Conservation (phyloP, 2,888 invertebrate genomes). For the Scaptomyza cyrtandrae region DNA sequence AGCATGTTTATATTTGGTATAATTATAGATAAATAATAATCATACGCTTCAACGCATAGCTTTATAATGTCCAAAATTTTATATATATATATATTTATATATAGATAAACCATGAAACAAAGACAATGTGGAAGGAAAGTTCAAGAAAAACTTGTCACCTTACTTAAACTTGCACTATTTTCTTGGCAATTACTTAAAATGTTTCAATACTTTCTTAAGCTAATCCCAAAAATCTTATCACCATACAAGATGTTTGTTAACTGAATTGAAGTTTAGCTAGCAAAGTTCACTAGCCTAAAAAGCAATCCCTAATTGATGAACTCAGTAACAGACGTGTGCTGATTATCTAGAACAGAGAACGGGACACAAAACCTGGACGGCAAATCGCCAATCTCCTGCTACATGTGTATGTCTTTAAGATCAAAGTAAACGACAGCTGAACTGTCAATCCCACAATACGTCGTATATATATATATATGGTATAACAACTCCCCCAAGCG, state of each 20-base stretch:
- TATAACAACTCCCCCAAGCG: conserved; percentile 57
- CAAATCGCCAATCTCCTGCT: neutral
- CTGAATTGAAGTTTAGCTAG: conserved; percentile 3
- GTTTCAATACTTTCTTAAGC: neutral
- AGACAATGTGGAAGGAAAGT: too few relatives aligned
- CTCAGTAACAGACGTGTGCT: conserved; percentile 62
- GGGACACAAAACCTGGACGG: conserved; percentile 9
- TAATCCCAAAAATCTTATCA: neutral
- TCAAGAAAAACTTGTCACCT: too few relatives aligned
- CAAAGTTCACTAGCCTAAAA: conserved; percentile 28
- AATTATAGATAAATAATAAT: conserved; percentile 9
- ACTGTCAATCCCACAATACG: conserved; percentile 55
- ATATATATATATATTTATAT: neutral
- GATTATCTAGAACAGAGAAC: conserved; percentile 57
- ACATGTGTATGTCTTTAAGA: conserved; percentile 62
- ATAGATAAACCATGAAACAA: too few relatives aligned
- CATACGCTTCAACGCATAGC: conserved; percentile 39
- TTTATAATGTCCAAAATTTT: conserved; percentile 10
- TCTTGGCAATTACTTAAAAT: conserved; percentile 17
- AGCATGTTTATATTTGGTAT: neutral
- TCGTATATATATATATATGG: neutral
- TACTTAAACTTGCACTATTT: too few relatives aligned
- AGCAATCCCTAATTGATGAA: conserved; percentile 66
- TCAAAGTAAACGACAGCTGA: conserved; percentile 63
- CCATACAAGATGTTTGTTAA: conserved; percentile 3